phyloP scores from a whole-genome alignment of 1,140 invertebrate genomes.

The Lasaia peninsularis region DNA sequence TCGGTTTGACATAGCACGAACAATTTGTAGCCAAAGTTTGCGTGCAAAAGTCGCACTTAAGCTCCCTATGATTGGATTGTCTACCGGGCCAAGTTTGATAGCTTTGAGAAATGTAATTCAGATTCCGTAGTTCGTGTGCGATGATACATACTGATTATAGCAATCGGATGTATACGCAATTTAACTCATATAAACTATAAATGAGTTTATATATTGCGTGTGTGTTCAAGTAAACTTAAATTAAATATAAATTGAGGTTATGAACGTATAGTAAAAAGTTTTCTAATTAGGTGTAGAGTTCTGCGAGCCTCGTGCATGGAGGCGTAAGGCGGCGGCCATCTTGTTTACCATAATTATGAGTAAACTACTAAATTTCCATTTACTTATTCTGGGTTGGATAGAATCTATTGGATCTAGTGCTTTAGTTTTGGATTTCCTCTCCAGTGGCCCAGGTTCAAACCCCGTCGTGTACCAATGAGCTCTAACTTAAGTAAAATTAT shows the following conservation, averaged over 20 bases:
- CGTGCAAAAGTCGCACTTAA: conserved; percentile 63
- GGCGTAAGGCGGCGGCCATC: too few species aligned
- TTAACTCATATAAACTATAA: conserved; percentile 4
- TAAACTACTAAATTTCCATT: too few species aligned
- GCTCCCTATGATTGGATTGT: conserved; percentile 61
- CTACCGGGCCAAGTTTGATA: conserved; percentile 62
- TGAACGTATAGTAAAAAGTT: not conserved
- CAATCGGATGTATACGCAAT: conserved; percentile 23
- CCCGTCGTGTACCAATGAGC: too few species aligned
- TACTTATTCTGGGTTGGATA: too few species aligned
- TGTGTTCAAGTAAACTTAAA: not conserved
- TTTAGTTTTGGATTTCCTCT: too few species aligned
- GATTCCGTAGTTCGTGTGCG: conserved; percentile 51
- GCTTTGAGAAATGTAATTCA: conserved; percentile 57
- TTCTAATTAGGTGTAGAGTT: not conserved
- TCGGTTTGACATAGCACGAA: conserved; percentile 57
- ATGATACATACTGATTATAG: conserved; percentile 45
- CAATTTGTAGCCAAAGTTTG: conserved; percentile 60
- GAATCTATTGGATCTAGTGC: too few species aligned
- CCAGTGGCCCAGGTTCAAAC: too few species aligned
- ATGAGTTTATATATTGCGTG: not conserved
- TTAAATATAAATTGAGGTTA: not conserved
- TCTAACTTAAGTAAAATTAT: too few species aligned
- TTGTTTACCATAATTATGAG: too few species aligned
- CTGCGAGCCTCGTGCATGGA: too few species aligned